Conservation (phyloP, 2,888 invertebrate genomes). For the Galeruca laticollis region DNA sequence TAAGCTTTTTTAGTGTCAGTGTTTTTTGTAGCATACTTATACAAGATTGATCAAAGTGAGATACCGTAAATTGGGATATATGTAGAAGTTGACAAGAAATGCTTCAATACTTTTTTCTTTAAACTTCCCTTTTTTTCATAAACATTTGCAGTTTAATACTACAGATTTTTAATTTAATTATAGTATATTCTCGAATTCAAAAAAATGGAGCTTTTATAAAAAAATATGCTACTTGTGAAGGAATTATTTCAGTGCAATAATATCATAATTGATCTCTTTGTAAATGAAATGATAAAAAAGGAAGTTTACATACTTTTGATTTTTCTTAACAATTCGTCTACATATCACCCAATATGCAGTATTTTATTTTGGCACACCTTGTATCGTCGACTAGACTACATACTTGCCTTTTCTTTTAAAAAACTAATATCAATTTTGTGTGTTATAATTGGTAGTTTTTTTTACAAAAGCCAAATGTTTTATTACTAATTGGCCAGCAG, state of each 20-base stretch:
- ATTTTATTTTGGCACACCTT: constrained; percentile 12
- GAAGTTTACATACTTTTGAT: not conserved
- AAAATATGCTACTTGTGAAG: too few species aligned
- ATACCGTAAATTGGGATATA: not conserved
- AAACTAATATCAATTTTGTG: constrained; percentile 48
- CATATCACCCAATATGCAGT: not conserved
- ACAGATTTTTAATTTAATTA: too few species aligned
- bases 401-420: constrained; percentile 54
- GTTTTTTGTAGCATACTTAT: constrained; percentile 61
- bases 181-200: too few species aligned
- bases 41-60: not conserved
- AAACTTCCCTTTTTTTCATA: not conserved
- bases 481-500: constrained; percentile 58
- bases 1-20: constrained; percentile 64
- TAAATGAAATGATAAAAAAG: not conserved
- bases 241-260: too few species aligned
- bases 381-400: constrained; percentile 57
- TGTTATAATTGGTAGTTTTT: constrained; percentile 46
- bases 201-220: too few species aligned
- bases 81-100: constrained; percentile 1
- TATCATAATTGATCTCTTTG: too few species aligned
- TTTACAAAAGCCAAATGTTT: constrained; percentile 47
- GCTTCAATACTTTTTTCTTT: constrained; percentile 40
- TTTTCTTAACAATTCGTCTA: not conserved
- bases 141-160: not conserved